These are phyloP conservation scores for Molanna angustata DNA, from an alignment of 2,888 invertebrate genomes.

Conservation along the genomic window DNA sequence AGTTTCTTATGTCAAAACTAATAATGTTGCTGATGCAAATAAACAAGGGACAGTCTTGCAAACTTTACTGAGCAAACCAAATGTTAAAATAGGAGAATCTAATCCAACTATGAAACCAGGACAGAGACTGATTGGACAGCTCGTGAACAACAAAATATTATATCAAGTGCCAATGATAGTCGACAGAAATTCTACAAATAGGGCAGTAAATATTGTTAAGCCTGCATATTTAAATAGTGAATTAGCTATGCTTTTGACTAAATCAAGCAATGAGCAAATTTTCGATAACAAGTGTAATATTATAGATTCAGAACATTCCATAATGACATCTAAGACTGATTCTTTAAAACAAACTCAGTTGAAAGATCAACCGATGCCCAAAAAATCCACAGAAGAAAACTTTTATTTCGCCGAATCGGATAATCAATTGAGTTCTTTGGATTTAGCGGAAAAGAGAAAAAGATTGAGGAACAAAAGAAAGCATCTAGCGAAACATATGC, in stretches of 20 bases:
- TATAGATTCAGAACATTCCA: no score
- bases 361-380: slow-evolving; percentile 37
- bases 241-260: slow-evolving; percentile 26
- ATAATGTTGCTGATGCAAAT: slow-evolving; percentile 15
- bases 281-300: no score
- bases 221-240: slow-evolving; percentile 27
- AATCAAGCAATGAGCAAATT: slow-evolving; percentile 11
- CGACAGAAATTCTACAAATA: slow-evolving; percentile 36
- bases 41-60: slow-evolving; percentile 26
- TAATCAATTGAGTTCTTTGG: slow-evolving; percentile 50
- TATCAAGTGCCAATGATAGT: slow-evolving; percentile 49
- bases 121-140: slow-evolving; percentile 16
- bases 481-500: slow-evolving; percentile 8
- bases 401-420: no score
- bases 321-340: no score
- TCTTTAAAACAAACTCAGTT: background rate
- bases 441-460: slow-evolving; percentile 55
- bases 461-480: slow-evolving; percentile 42
- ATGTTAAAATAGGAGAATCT: slow-evolving; percentile 12
- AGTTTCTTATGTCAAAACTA: slow-evolving; percentile 27
- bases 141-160: slow-evolving; percentile 43
- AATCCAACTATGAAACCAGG: slow-evolving; percentile 8
- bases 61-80: slow-evolving; percentile 27
- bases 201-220: slow-evolving; percentile 23
- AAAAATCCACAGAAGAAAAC: slow-evolving; percentile 30